These are phyloP conservation scores for Columba livia DNA, from an alignment of 2,113 vertebrate genomes.

Conservation along the genomic window DNA sequence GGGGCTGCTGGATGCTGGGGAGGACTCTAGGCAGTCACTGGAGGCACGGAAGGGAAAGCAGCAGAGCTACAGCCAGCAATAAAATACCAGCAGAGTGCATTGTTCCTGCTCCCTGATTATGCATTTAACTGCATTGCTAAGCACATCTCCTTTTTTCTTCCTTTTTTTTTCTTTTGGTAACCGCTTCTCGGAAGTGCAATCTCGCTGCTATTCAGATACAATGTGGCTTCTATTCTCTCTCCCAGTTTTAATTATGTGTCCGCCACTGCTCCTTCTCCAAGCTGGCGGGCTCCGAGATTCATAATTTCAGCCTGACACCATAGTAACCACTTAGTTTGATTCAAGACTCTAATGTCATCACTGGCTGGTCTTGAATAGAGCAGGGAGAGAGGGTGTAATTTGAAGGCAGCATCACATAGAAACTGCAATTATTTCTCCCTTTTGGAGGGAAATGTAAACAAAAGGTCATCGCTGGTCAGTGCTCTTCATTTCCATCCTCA, in stretches of 20 bases:
- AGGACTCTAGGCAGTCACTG: neutral
- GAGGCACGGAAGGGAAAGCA: neutral
- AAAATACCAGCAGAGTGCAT: constrained; percentile 58
- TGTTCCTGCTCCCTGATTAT: constrained; percentile 34
- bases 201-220: constrained; percentile 68
- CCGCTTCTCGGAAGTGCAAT: constrained; percentile 58
- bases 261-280: constrained; percentile 65
- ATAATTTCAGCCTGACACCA: constrained; percentile 80
- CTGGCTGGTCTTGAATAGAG: constrained; percentile 75
- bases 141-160: neutral
- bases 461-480: constrained; percentile 71
- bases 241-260: constrained; percentile 72
- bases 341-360: constrained; percentile 78
- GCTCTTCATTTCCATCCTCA: constrained; percentile 61
- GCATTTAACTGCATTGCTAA: constrained; percentile 67
- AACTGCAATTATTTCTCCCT: constrained; percentile 73
- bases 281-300: constrained; percentile 71
- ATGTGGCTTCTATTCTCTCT: constrained; percentile 63
- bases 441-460: constrained; percentile 75
- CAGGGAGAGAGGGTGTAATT: constrained; percentile 62
- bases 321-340: constrained; percentile 80
- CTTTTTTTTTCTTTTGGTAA: neutral
- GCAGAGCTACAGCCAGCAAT: constrained; percentile 8
- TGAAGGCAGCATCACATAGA: constrained; percentile 64
- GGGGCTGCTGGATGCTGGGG: neutral